Percentiles rank a stretch among this genome's conserved stretches.
phyloP scores from a whole-genome alignment of 1,140 invertebrate species.

The Leptonema lineaticorne region DNA sequence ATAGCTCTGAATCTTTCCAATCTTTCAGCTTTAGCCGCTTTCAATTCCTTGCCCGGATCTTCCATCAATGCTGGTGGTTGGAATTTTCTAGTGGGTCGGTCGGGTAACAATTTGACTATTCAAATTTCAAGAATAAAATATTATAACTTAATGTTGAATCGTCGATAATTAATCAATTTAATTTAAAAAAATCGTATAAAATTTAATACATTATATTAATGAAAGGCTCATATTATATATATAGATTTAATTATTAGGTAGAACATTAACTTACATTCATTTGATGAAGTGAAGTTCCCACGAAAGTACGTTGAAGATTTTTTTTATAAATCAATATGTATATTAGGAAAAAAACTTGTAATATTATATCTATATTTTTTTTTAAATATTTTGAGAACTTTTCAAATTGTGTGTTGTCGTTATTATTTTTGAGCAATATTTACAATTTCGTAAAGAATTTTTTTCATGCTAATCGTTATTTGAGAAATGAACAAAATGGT shows the following conservation, averaged over 20 bases:
- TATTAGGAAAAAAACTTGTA: conserved; percentile 8
- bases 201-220: not conserved
- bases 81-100: conserved; percentile 65
- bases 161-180: not conserved
- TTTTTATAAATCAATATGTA: conserved; percentile 3
- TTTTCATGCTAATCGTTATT: conserved; percentile 24
- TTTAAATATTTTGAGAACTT: not conserved
- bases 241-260: not conserved
- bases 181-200: not conserved
- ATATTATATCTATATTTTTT: conserved; percentile 1
- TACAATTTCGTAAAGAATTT: conserved; percentile 10
- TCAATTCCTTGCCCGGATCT: conserved; percentile 57
- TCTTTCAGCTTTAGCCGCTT: conserved; percentile 58
- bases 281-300: conserved; percentile 12
- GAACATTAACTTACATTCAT: conserved; percentile 21
- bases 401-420: conserved; percentile 12
- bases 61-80: conserved; percentile 58
- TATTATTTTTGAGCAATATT: conserved; percentile 21
- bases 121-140: not conserved
- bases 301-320: conserved; percentile 7
- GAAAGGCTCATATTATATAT: not conserved
- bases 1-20: conserved; percentile 53
- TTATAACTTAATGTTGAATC: too few relatives aligned
- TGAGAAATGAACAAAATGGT: conserved; percentile 8
- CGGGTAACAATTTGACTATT: conserved; percentile 61